phyloP scores from a whole-genome alignment of 2,113 vertebrate species.

The Erythrocercus mccallii region DNA sequence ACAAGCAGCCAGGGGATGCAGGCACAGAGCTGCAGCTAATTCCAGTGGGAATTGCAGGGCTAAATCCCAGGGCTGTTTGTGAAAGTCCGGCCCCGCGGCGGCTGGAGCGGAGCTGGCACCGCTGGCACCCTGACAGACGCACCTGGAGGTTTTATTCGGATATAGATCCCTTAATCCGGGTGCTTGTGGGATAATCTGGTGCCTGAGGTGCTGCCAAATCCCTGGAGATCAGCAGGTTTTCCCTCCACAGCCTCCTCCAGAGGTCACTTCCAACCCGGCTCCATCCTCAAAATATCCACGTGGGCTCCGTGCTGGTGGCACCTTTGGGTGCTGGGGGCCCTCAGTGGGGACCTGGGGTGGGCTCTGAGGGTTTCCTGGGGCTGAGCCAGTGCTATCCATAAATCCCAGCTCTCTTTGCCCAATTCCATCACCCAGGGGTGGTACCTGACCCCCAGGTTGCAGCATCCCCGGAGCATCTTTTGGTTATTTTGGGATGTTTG shows the following conservation, averaged over 20 bases:
- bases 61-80: not conserved
- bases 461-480: accelerated
- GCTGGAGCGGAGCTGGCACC: not conserved
- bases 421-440: not conserved
- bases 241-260: not conserved
- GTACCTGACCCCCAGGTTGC: not conserved
- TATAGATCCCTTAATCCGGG: slow-evolving; percentile 16
- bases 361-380: not conserved
- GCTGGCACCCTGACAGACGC: not conserved
- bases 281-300: not conserved
- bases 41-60: not conserved
- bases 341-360: accelerated
- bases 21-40: not conserved
- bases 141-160: not conserved
- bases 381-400: accelerated
- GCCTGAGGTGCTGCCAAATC: slow-evolving; percentile 16
- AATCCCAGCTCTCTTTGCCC: not conserved
- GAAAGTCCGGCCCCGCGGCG: not conserved
- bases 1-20: not conserved
- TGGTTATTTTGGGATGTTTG: not conserved
- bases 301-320: not conserved
- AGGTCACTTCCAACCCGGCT: slow-evolving; percentile 20
- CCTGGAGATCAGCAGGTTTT: slow-evolving; percentile 12
- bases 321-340: not conserved
- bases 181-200: not conserved